Percentiles rank a stretch among this genome's conserved stretches.
phyloP scores from a whole-genome alignment of 1,140 invertebrate species.

The Ceratitis capitata region DNA sequence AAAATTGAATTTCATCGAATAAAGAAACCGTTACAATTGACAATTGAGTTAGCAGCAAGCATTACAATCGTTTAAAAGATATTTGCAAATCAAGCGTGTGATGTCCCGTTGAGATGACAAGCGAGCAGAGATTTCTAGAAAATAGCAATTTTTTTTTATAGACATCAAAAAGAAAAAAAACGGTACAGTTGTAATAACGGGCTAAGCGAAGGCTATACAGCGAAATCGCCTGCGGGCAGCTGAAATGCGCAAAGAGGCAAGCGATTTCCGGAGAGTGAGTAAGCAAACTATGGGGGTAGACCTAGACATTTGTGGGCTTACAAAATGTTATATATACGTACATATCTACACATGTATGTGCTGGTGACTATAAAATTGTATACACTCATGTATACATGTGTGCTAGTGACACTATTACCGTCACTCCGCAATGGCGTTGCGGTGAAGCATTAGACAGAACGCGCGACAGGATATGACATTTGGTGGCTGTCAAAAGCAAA shows the following conservation, averaged over 20 bases:
- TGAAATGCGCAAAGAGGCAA: conserved; percentile 28
- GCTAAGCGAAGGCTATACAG: not conserved
- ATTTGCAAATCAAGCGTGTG: conserved; percentile 40
- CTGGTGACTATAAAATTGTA: not conserved
- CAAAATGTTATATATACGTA: not conserved
- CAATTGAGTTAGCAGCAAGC: not conserved
- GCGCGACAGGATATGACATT: conserved; percentile 30
- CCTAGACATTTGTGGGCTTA: not conserved
- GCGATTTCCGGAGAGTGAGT: not conserved
- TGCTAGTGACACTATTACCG: not conserved
- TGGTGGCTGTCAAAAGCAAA: conserved; percentile 35
- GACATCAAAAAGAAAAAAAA: not conserved
- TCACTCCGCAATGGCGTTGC: not conserved
- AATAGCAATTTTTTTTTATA: not conserved
- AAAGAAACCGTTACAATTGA: conserved; percentile 3
- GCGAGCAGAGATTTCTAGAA: not conserved
- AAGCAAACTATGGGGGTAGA: not conserved
- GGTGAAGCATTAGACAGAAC: not conserved
- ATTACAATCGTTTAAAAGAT: conserved; percentile 38
- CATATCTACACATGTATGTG: not conserved
- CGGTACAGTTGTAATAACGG: not conserved
- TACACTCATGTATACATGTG: not conserved
- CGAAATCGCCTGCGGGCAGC: conserved; percentile 25
- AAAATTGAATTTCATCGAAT: not conserved
- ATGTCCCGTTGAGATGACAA: conserved; percentile 23